Conservation (phyloP, 2,113 vertebrate species). For the Callocephalon fimbriatum region DNA sequence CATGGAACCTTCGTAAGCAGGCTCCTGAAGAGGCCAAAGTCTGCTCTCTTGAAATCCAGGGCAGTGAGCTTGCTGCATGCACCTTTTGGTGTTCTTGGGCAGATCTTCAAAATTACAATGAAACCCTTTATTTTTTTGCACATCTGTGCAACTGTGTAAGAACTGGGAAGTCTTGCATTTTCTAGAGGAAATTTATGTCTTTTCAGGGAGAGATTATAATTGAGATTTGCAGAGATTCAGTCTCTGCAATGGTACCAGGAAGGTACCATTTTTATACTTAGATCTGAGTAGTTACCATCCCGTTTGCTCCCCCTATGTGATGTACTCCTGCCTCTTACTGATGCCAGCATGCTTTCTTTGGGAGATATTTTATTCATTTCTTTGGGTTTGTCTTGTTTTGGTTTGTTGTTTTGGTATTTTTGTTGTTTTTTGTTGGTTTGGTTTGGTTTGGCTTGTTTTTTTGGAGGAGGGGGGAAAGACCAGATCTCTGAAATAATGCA, state of each 20-base stretch:
- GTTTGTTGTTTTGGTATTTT: not conserved
- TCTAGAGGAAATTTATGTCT: not conserved
- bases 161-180: not conserved
- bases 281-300: not conserved
- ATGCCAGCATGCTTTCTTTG: not conserved
- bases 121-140: not conserved
- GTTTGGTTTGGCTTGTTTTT: not conserved
- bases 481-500: not conserved
- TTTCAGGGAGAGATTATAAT: not conserved
- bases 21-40: too few relatives aligned
- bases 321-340: not conserved
- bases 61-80: too few relatives aligned
- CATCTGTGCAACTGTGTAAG: not conserved
- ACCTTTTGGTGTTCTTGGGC: not conserved
- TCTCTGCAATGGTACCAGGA: too few relatives aligned
- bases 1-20: too few relatives aligned
- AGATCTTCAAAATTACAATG: not conserved
- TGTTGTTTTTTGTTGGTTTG: not conserved
- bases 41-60: too few relatives aligned
- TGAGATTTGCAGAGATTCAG: not conserved
- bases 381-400: not conserved
- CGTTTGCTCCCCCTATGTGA: not conserved
- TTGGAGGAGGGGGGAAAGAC: accelerated
- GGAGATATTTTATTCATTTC: not conserved
- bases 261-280: not conserved